Base-by-base conservation (phyloP, 2,888 invertebrate species). In the Zootermopsis nevadensis region DNA sequence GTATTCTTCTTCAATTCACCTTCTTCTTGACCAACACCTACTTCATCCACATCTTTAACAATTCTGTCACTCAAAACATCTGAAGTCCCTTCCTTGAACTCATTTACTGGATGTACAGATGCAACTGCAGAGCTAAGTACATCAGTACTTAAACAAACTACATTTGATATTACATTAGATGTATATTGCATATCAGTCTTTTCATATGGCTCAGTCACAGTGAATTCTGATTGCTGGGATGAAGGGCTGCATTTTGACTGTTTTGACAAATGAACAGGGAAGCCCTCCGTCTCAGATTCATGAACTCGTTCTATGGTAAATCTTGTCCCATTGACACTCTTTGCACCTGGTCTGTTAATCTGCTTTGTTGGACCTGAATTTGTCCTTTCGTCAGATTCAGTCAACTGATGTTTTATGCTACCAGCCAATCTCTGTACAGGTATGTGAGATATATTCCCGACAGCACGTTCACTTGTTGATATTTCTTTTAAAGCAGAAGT, bases 401-500 rank as follows among this genome's bases (percentile, higher is more conserved):
- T 8, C 27, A n/a, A 60, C 24, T 60, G 38, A 12, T 79, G 60
- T 12, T 38, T 79, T 35, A 31, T 79, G 74, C 38, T 24, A n/a
- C 24, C 74, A 3, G 35, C n/a, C 19, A 24, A 24, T 1, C 27
- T 74, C n/a, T 74, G 42, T 33, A 30, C 33, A 22, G 30, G 22
- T 3, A n/a, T 35, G 10, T 7, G 4, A n/a, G 74, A 33, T 33
- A 24, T 24, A 22, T 4, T 22, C 24, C 33, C 24, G n/a, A 22
- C 22, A 7, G 30, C 31, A 33, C 31, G 55, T 53, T 77, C 77
- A 33, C 35, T 27, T 27, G 33, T 12, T 10, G 79, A 79, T 0
- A 15, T n/a, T 30, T 81, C 81, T 69, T 83, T 81, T 30, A 82
- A 27, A 48, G 79, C 82, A 7, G 83, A 83, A 27, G 69, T 48